Conservation (phyloP, 2,113 vertebrate genomes). For the Lynx canadensis region DNA sequence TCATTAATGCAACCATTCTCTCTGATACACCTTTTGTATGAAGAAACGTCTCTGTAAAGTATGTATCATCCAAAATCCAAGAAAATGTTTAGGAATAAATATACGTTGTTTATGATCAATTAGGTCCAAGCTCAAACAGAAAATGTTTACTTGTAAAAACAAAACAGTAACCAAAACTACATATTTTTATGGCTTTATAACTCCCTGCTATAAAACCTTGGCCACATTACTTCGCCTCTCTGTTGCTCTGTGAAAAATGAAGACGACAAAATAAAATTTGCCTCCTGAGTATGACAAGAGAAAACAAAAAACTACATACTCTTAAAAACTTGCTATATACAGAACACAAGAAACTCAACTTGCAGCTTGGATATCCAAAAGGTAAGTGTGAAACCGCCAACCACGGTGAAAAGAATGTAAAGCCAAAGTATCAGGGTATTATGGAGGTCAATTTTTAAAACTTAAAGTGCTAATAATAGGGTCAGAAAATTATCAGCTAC, state of each 20-base stretch:
- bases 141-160: conserved; percentile 53
- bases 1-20: neutral
- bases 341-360: neutral
- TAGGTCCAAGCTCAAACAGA: neutral
- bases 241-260: neutral
- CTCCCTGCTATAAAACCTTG: neutral
- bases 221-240: neutral
- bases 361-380: neutral
- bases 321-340: neutral
- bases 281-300: neutral
- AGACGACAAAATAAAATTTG: neutral
- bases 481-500: neutral
- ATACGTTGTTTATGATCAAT: neutral
- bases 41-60: neutral
- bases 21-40: neutral
- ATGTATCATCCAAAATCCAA: conserved; percentile 10
- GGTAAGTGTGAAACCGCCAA: neutral
- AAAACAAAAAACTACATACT: neutral
- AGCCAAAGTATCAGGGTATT: neutral
- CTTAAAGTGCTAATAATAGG: neutral
- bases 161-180: neutral
- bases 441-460: neutral
- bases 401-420: neutral
- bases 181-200: neutral
- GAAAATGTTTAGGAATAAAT: conserved; percentile 2